phyloP scores from a whole-genome alignment of 2,113 vertebrate genomes.

The Tragelaphus strepsiceros region DNA sequence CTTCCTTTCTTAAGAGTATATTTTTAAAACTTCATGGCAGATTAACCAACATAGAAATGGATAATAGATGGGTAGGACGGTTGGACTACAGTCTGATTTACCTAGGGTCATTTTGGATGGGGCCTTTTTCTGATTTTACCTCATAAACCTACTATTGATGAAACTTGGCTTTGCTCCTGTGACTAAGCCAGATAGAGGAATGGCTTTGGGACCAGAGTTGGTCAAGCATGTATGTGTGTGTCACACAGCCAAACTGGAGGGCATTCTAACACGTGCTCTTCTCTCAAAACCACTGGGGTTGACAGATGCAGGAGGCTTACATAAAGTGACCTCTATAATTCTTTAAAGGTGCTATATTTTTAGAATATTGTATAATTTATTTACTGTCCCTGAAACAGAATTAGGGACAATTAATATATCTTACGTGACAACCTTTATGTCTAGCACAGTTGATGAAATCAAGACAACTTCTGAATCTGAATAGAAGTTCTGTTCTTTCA shows the following conservation, averaged over 20 bases:
- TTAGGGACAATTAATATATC: slow-evolving; percentile 28
- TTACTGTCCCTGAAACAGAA: slow-evolving; percentile 48
- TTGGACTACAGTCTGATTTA: neutral
- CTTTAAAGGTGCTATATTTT: slow-evolving; percentile 70
- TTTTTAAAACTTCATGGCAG: neutral
- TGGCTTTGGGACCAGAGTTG: slow-evolving; percentile 48
- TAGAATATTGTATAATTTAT: slow-evolving; percentile 58
- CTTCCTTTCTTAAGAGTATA: neutral
- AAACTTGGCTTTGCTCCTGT: slow-evolving; percentile 51
- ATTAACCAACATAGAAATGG: neutral
- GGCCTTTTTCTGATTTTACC: slow-evolving; percentile 66
- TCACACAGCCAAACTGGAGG: neutral
- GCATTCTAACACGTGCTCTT: neutral
- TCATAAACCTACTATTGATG: slow-evolving; percentile 60
- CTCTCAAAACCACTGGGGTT: slow-evolving; percentile 28
- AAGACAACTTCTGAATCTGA: neutral
- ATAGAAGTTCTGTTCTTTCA: neutral
- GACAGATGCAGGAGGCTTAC: slow-evolving; percentile 46
- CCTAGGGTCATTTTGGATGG: neutral
- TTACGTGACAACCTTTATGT: slow-evolving; percentile 21
- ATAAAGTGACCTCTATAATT: slow-evolving; percentile 57
- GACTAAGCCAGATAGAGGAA: slow-evolving; percentile 60
- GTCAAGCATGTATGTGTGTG: neutral
- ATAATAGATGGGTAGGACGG: neutral
- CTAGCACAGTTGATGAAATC: slow-evolving; percentile 29